Conservation (phyloP, 2,888 invertebrate species). For the Sarcophaga variegata region DNA sequence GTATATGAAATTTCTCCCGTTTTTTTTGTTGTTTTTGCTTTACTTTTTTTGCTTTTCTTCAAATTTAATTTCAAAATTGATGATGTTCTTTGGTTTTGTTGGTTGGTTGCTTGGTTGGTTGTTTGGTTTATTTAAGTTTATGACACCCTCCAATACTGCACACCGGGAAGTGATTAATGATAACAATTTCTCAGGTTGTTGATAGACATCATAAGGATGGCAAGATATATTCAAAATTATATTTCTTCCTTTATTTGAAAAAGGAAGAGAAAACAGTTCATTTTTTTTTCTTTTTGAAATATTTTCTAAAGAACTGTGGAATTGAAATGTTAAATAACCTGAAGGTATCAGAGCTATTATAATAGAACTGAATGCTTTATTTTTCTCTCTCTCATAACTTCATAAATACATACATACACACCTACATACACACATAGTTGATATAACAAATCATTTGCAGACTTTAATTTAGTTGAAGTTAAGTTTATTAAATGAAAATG, state of each 20-base stretch:
- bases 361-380: neutral
- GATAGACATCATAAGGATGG: conserved; percentile 15
- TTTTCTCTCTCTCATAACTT: neutral
- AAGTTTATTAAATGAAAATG: neutral
- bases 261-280: conserved; percentile 7
- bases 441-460: no score
- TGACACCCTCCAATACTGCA: conserved; percentile 19
- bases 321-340: neutral
- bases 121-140: conserved; percentile 49
- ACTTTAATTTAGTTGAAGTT: no score
- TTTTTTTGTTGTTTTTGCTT: neutral
- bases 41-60: conserved; percentile 19
- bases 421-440: neutral
- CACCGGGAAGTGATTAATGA: conserved; percentile 53
- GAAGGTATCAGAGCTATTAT: neutral
- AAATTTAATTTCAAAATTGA: conserved; percentile 63
- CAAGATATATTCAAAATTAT: neutral
- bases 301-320: neutral
- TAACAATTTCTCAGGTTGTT: conserved; percentile 58
- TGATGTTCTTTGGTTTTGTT: conserved; percentile 58
- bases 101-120: conserved; percentile 32
- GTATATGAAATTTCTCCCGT: conserved; percentile 19
- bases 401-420: neutral
- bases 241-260: conserved; percentile 19
- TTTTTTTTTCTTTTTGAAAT: neutral